Conservation (phyloP, 2,888 invertebrate genomes). For the Sesia apiformis region DNA sequence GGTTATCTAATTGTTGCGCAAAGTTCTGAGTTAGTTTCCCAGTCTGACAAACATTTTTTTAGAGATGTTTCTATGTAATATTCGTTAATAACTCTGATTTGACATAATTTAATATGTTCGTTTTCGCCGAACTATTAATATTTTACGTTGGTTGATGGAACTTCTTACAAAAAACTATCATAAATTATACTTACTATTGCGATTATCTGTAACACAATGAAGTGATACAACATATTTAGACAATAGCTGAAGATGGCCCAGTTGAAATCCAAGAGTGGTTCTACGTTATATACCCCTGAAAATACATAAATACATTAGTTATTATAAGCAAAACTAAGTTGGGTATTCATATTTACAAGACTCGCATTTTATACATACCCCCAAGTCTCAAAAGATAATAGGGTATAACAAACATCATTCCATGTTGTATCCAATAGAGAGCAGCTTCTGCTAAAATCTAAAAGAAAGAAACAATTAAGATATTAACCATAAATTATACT, state of each 20-base stretch:
- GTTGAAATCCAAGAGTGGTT: constrained; percentile 82
- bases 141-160: too few relatives aligned
- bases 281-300: constrained; percentile 88
- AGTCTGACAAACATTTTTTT: too few relatives aligned
- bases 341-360: background rate
- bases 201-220: constrained; percentile 81
- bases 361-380: constrained; percentile 74
- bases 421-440: constrained; percentile 96
- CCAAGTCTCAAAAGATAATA: constrained; percentile 91
- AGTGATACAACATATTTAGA: constrained; percentile 88
- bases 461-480: constrained; percentile 6
- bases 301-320: constrained; percentile 12
- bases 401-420: constrained; percentile 95
- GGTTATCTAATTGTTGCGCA: too few relatives aligned
- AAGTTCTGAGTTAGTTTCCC: too few relatives aligned
- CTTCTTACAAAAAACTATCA: background rate
- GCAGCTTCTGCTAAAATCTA: constrained; percentile 94
- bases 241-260: constrained; percentile 88
- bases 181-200: constrained; percentile 71
- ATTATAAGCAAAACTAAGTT: too few relatives aligned
- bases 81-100: too few relatives aligned
- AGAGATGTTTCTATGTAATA: too few relatives aligned
- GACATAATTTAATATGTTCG: too few relatives aligned
- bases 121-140: too few relatives aligned
- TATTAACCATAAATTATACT: background rate